Conservation (phyloP, 2,888 invertebrate genomes). For the Xestoiulus laeticollis region DNA sequence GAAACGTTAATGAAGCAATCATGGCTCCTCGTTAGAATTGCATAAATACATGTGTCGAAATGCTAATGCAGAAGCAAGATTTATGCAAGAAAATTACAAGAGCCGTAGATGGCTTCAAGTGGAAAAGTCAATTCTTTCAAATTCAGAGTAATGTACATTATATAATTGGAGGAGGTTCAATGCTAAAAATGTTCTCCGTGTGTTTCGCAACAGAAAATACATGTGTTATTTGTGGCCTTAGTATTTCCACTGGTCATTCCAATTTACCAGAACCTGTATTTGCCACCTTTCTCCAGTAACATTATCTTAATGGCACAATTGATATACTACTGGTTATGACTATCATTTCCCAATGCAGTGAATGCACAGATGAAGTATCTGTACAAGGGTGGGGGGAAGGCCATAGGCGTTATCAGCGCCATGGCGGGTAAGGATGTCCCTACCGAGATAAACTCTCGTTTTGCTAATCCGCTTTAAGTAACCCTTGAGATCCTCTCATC, state of each 20-base stretch:
- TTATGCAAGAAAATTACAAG: no score
- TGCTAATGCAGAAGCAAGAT: background rate
- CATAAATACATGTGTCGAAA: background rate
- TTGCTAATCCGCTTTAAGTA: constrained; percentile 10
- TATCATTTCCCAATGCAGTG: background rate
- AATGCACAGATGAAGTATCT: background rate
- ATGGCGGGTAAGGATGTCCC: background rate
- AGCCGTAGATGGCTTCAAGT: no score
- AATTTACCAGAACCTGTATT: no score
- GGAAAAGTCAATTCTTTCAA: no score
- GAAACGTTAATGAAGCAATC: background rate
- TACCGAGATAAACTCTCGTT: background rate
- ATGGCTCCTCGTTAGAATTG: background rate
- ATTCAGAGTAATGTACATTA: no score
- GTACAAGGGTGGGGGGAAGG: background rate
- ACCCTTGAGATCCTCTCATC: background rate
- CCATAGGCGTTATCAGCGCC: background rate
- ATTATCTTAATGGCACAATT: background rate
- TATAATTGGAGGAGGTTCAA: no score
- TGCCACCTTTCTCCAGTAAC: background rate
- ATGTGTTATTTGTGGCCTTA: no score
- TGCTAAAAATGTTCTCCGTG: no score
- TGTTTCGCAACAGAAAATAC: no score
- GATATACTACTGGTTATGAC: background rate
- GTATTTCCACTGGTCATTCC: no score